Evolutionary conservation across 37 sponge, comb jelly and placozoan species (phyloP), one percentile per base, ranked within the genome.

Genomic region (Haliclona indistincta): DNA sequence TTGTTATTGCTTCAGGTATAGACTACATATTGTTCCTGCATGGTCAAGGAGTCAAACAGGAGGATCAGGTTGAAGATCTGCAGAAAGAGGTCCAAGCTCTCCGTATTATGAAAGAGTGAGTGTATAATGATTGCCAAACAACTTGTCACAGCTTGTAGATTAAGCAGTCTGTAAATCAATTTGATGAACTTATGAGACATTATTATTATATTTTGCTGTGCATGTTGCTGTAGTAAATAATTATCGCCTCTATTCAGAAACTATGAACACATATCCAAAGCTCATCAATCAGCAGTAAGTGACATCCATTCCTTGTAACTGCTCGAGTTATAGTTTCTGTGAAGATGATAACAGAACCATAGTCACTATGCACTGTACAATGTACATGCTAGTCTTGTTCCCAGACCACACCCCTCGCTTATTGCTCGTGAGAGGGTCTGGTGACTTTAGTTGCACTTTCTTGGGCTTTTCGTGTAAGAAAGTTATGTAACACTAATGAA

Each of bases 51-150:
- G 49, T 17, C 15, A 70, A 71, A 42, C 80, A 84, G 49, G 41
- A 78, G 7, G 88, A 91, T 0, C 68, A 91, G 54, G 36, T 88
- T 60, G 89, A 81, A 43, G 41, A 42, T 38, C 63, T 92, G 40
- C 40, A 78, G 61, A 83, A 89, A 78, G 93, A 92, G 56, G 95
- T 95, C 10, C 70, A 81, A 49, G 93, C 95, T 11, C 58, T 95
- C 28, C 54, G 74, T 45, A 95, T 95, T 34, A 91, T 95, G 95
- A 95, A 91, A 73, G 89, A 84, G 95, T 91, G 54, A 63, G 86
- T n/a, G 28, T 17, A 4, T 10, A n/a, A 28, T 37, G 17, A 42
- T 3, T 64, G 66, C 4, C 4, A 35, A 64, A 30, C 20, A 35
- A 64, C n/a, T 35, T 64, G 4, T 4, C 36, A 5, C 32, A 30